phyloP scores from a whole-genome alignment of 1,140 invertebrate genomes.

The Atta texana region DNA sequence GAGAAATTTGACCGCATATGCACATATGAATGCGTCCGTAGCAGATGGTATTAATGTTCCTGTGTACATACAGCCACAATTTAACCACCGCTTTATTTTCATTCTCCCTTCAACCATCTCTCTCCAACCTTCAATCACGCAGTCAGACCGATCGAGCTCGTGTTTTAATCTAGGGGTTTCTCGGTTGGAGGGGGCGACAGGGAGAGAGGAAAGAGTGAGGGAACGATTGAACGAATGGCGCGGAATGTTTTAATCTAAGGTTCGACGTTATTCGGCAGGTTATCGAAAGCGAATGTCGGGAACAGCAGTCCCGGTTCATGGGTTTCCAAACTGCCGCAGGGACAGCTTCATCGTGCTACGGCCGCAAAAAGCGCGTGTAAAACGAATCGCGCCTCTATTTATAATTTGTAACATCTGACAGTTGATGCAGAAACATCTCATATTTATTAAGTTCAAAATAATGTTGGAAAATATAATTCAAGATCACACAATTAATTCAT shows the following conservation, averaged over 20 bases:
- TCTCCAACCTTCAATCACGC: slow-evolving; percentile 34
- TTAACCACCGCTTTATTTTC: slow-evolving; percentile 36
- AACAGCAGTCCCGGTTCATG: slow-evolving; percentile 26
- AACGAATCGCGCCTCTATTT: slow-evolving; percentile 25
- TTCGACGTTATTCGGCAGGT: slow-evolving; percentile 60
- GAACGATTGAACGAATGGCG: slow-evolving; percentile 42
- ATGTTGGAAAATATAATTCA: background rate
- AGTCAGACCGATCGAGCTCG: slow-evolving; percentile 35
- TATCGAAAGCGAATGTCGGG: slow-evolving; percentile 58
- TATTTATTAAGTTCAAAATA: background rate
- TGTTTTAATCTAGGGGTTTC: slow-evolving; percentile 65
- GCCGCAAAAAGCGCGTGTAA: slow-evolving; percentile 32
- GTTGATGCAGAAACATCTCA: background rate
- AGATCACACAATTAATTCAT: background rate
- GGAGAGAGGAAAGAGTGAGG: slow-evolving; percentile 13
- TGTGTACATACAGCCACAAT: slow-evolving; percentile 3
- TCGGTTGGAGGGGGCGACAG: slow-evolving; percentile 28
- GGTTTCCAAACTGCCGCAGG: slow-evolving; percentile 20
- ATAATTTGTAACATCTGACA: slow-evolving; percentile 22
- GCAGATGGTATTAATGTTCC: slow-evolving; percentile 13
- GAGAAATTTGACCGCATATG: background rate
- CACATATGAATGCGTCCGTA: background rate
- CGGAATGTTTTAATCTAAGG: slow-evolving; percentile 74
- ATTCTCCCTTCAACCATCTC: background rate
- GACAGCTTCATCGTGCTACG: slow-evolving; percentile 46